Evolutionary conservation across 2,113 vertebrate species (phyloP), one percentile per base, ranked within the genome.

Genomic region (Xiphias gladius): DNA sequence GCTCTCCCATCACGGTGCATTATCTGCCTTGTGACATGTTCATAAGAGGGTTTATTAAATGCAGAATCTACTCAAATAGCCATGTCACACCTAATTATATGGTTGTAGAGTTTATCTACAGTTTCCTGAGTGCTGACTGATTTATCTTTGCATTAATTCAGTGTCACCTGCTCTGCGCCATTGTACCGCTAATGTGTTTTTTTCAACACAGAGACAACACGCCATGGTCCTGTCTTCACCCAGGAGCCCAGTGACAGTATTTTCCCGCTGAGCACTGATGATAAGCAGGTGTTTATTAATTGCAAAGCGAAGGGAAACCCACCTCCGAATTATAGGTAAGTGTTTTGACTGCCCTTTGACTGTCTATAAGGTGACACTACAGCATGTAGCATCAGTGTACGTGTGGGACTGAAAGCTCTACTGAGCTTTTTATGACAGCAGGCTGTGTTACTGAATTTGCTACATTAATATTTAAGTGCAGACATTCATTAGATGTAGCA

Each of bases 231-330:
- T 55, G 76, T 96, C 91, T 98, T 98, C 89, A 96, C 94, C 59
- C 96, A 97, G 88, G 97, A 97, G 90, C 97, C 97, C 5, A 82
- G 95, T 67, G 97, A 97, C 92, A 91, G 93, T 57, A 94, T 93
- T 85, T 96, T 97, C 67, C 97, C 96, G 62, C 83, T 96, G 89
- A 95, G 90, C 88, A 88, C 90, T 50, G 94, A 95, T 39, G 92
- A 96, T 83, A 85, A 96, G 78, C 95, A 96, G 90, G 89, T 97
- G 82, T 93, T 97, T 79, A 92, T 99, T 91, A 96, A 96, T 75
- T 98, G 96, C 86, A 96, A 95, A 85, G 97, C 96, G 5, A 96
- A 93, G 69, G 96, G 97, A 73, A 94, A 96, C 43, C 97, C 97
- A 3, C 85, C 91, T n/a, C 96, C 96, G 0, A 87, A 69, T 69